Conservation (phyloP, 2,888 invertebrate species). For the Hydropsyche betteni region DNA sequence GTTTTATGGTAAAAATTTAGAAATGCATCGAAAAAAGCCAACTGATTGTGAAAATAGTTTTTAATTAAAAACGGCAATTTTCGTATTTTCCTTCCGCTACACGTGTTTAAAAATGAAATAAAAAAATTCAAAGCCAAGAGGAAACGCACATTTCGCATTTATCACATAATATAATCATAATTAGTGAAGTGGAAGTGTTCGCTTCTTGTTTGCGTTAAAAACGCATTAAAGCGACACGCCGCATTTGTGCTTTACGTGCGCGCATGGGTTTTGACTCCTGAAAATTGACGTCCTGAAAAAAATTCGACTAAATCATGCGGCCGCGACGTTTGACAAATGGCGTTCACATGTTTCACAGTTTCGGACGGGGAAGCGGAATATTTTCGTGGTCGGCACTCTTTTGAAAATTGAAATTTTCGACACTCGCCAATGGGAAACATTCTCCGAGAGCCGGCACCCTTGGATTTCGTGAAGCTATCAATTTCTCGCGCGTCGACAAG, state of each 20-base stretch:
- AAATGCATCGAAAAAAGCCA: background rate
- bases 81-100: no score
- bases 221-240: slow-evolving; percentile 16
- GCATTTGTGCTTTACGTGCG: slow-evolving; percentile 2
- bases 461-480: background rate
- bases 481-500: slow-evolving; percentile 15
- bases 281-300: background rate
- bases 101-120: no score
- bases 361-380: no score
- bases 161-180: no score
- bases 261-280: background rate
- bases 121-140: no score
- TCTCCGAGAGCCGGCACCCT: no score
- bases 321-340: slow-evolving; percentile 18
- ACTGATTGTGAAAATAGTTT: no score
- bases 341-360: background rate
- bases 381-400: no score
- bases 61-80: no score
- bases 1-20: background rate
- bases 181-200: background rate
- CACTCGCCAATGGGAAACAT: no score
- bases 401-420: no score
- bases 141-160: no score
- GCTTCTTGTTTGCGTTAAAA: slow-evolving; percentile 32
- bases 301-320: background rate